Conservation (phyloP, 2,888 invertebrate genomes). For the Eurytoma adleriae region DNA sequence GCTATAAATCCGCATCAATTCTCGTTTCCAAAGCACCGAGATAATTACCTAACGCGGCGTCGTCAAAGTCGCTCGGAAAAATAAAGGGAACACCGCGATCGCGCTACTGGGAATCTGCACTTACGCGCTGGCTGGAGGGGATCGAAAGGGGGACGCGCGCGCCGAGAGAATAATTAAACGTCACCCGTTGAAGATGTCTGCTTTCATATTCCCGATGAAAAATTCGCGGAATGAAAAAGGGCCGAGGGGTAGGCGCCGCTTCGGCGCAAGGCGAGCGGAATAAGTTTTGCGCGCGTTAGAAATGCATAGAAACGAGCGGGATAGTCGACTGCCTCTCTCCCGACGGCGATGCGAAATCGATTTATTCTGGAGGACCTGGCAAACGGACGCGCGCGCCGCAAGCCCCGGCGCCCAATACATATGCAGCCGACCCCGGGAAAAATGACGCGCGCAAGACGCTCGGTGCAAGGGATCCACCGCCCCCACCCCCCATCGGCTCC, state of each 20-base stretch:
- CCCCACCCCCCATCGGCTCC: not conserved
- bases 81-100: no score
- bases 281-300: constrained; percentile 50
- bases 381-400: constrained; percentile 29
- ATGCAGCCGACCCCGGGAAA: constrained; percentile 28
- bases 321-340: not conserved
- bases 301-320: constrained; percentile 50
- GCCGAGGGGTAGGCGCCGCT: no score
- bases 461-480: not conserved
- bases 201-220: constrained; percentile 61
- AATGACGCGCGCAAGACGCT: constrained; percentile 33
- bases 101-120: no score
- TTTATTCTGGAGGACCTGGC: constrained; percentile 51
- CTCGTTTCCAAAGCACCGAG: no score
- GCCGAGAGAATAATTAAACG: constrained; percentile 35
- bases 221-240: constrained; percentile 46
- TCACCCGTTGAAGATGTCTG: constrained; percentile 8
- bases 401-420: constrained; percentile 29
- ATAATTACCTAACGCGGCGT: no score
- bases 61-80: no score
- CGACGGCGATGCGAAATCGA: constrained; percentile 46
- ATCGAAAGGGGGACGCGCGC: no score
- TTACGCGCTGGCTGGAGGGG: no score
- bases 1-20: no score
- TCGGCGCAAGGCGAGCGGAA: constrained; percentile 44